Evolutionary conservation across 2,113 vertebrate genomes (phyloP).

Genomic region (Gobio gobio): DNA sequence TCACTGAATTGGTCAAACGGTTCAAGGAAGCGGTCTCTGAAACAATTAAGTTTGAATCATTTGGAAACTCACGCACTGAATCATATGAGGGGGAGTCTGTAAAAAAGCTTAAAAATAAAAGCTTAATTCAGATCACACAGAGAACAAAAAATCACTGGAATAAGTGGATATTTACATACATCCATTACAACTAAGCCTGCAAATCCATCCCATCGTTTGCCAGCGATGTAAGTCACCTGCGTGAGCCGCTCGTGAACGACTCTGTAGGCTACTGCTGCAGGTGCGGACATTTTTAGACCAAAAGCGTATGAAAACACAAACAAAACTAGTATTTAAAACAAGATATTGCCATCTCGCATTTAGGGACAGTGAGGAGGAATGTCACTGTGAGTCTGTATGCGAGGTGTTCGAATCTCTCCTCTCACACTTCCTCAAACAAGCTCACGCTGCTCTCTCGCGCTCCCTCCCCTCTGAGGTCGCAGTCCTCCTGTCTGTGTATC

Average conservation of each 20-base stretch:
- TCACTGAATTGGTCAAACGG: not conserved
- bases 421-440: conserved; percentile 70
- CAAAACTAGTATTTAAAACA: not conserved
- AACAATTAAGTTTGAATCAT: not conserved
- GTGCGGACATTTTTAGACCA: not conserved
- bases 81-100: not conserved
- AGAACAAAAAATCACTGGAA: not conserved
- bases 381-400: conserved; percentile 44
- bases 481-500: conserved; percentile 13
- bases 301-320: not conserved
- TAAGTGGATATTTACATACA: not conserved
- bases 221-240: not conserved
- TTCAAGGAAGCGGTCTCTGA: not conserved
- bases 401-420: conserved; percentile 32
- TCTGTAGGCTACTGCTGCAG: not conserved
- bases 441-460: conserved; percentile 40
- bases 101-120: no score
- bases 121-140: not conserved
- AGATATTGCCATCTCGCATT: not conserved
- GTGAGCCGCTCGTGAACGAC: not conserved
- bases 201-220: not conserved
- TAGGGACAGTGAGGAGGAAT: not conserved
- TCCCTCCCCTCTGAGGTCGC: conserved; percentile 7
- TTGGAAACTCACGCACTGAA: not conserved
- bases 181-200: not conserved